Base-by-base conservation (phyloP, 1,140 invertebrate genomes). In the Heliothis virescens region DNA sequence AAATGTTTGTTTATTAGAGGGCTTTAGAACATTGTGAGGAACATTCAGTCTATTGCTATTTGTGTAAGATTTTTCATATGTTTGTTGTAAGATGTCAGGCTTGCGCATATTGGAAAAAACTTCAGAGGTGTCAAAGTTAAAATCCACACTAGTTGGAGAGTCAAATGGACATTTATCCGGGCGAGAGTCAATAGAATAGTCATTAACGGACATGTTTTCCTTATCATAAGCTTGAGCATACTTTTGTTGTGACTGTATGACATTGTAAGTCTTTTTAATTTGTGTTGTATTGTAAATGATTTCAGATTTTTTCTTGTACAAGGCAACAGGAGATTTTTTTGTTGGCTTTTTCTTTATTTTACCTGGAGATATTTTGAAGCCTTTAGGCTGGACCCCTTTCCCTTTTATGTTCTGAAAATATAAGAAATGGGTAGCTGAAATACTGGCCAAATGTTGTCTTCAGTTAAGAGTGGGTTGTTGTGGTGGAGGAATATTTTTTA, bases 81-180 rank as follows among this genome's bases (percentile, higher is more conserved):
- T 93, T 21, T 90, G 78, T 72, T 92, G 86, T 55, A 92, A 73
- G 26, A 88, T 65, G 55, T 87, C 85, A 13, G 82, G 79, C 63
- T 85, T 83, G 81, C 88, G 85, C 65, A 87, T 83, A 48, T 88
- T 92, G 12, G 90, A 89, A 81, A 94, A 94, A 67, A 94, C 81
- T 84, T 93, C 92, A 16, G 91, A 90, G 48, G 89, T 92, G 62
- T 93, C 86, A 82, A 94, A 94, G 81, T 90, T 85, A 13, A 91
- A 84, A 60, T 92, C 88, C 76, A 86, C 18, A 52, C 85, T 92
- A 29, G 79, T 82, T n/a, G 84, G 86, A 16, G 89, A 91, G 73
- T 92, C 92, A 87, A 94, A 94, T 9, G 93, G 92, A 62, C 90
- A 92, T 79, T 89, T 88, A n/a, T 79, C 76, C n/a, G 48, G 69